Base-by-base conservation (phyloP, 2,113 vertebrate species). In the Mohoua ochrocephala region DNA sequence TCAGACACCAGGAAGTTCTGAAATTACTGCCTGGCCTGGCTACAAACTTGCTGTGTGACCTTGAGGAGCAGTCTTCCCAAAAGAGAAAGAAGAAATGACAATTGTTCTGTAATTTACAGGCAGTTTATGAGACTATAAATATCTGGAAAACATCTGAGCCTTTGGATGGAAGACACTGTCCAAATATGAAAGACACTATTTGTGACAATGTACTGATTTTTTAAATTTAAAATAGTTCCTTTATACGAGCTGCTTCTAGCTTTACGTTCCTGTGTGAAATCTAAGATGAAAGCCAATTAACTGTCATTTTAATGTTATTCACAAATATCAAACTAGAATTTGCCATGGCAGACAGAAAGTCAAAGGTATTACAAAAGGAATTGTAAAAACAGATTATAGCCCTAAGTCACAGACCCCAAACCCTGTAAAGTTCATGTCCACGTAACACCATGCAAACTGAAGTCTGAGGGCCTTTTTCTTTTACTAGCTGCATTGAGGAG, bases 301-400 rank as follows among this genome's bases (percentile, higher is more conserved):
- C 54, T 84, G 71, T 33, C 52, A 74, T 92, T 96, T 91, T 93
- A 74, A 89, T 67, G 31, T 88, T 95, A 91, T 56, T 74, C 30
- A 92, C 61, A 93, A 95, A 80, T 73, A 95, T 39, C 82, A 88
- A 91, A 68, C 41, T 45, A 61, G 15, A 81, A 92, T 42, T 60
- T 63, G 56, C 21, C 53, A 49, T 3, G 7, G 56, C 61, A 76
- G 19, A 80, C 18, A 88, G 20, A 94, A 81, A 67, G 67, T 74
- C 81, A 50, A 87, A 74, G 30, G 35, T 77, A 70, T 42, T 71
- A 88, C 22, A 63, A 91, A 93, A 85, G 15, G 54, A 88, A 91
- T 9, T 35, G 15, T 52, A 85, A 89, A 88, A 89, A 28, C 35
- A 74, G 52, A 67, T 76, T 61, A 74, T 16, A 79, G 49, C 30